These are phyloP conservation scores for Clarias fuscus DNA, from an alignment of 2,797 vertebrate genomes.

Conservation along the genomic window DNA sequence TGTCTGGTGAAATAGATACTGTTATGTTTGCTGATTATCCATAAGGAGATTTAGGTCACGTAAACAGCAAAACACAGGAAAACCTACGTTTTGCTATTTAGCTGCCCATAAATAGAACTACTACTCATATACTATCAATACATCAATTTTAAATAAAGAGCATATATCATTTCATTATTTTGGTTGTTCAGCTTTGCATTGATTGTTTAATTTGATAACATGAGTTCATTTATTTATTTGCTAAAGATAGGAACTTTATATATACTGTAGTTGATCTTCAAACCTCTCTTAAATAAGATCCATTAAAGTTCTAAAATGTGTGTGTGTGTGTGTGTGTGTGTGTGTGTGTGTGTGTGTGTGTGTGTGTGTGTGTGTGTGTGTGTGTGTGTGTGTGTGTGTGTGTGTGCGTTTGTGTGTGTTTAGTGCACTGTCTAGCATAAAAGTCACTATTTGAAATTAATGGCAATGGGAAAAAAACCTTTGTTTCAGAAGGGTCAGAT, in stretches of 20 bases:
- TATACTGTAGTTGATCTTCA: too few species aligned
- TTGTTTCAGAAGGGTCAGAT: too few species aligned
- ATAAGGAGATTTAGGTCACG: not conserved
- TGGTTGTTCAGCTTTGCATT: not conserved
- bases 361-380: too few species aligned
- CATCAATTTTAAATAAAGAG: not conserved
- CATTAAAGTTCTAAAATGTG: not conserved
- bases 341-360: too few species aligned
- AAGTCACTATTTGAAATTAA: too few species aligned
- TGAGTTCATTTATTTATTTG: not conserved
- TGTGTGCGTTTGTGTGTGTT: too few species aligned
- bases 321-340: too few species aligned
- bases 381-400: too few species aligned
- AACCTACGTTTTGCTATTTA: not conserved
- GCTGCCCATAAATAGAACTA: not conserved
- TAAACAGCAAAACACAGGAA: not conserved
- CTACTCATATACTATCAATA: not conserved
- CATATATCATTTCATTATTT: not conserved
- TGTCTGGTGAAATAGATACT: not conserved
- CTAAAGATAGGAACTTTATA: not conserved
- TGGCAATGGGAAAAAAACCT: too few species aligned
- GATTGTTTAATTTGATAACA: not conserved
- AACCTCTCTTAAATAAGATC: not conserved
- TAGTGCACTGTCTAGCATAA: too few species aligned
- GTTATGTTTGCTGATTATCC: not conserved